These are phyloP conservation scores for Salpingus planirostris DNA, from an alignment of 2,888 invertebrate species.

Conservation along the genomic window DNA sequence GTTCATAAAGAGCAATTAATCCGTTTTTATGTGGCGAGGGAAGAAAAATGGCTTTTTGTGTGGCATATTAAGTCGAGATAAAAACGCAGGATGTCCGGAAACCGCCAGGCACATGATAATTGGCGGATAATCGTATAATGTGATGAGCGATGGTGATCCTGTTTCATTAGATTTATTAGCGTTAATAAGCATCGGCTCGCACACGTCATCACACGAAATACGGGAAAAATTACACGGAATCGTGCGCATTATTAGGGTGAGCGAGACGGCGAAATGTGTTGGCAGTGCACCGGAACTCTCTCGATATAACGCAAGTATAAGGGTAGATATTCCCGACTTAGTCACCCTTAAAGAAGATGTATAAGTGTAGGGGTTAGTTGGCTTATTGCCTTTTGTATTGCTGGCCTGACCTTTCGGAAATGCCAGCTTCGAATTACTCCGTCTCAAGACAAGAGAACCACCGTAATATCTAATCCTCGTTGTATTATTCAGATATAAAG, in stretches of 20 bases:
- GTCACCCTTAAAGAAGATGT: slow-evolving; percentile 32
- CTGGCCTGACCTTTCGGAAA: slow-evolving; percentile 31
- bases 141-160: slow-evolving; percentile 1
- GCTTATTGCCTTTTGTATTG: slow-evolving; percentile 28
- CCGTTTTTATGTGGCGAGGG: slow-evolving; percentile 4
- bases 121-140: slow-evolving; percentile 10
- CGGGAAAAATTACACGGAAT: too few relatives aligned
- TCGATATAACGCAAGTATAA: too few relatives aligned
- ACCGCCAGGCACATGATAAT: slow-evolving; percentile 13
- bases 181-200: too few relatives aligned
- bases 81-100: slow-evolving; percentile 12
- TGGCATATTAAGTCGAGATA: slow-evolving; percentile 5
- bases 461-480: too few relatives aligned
- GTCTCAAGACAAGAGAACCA: slow-evolving; percentile 21
- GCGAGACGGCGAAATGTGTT: too few relatives aligned
- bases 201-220: too few relatives aligned
- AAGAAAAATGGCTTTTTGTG: slow-evolving; percentile 9
- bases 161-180: not conserved
- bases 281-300: too few relatives aligned
- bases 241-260: too few relatives aligned
- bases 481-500: too few relatives aligned
- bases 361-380: slow-evolving; percentile 36
- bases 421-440: slow-evolving; percentile 24
- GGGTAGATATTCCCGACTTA: not conserved
- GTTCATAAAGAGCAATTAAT: slow-evolving; percentile 10